phyloP scores from a whole-genome alignment of 1,140 invertebrate genomes.

The Saccostrea echinata region DNA sequence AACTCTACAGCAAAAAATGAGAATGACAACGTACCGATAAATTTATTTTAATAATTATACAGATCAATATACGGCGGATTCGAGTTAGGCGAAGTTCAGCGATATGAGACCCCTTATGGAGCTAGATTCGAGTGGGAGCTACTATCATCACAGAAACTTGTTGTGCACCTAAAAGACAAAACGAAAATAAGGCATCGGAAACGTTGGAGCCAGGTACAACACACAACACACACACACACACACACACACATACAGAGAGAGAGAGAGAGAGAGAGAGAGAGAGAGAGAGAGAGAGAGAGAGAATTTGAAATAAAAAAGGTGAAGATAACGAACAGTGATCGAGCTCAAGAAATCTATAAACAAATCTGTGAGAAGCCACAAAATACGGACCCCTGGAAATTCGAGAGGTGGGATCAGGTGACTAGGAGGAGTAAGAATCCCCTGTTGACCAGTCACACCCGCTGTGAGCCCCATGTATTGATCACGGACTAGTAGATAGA shows the following conservation, averaged over 20 bases:
- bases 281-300: neutral
- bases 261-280: neutral
- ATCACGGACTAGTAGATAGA: no score
- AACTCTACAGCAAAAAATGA: no score
- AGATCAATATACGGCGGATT: neutral
- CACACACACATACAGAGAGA: neutral
- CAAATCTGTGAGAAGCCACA: no score
- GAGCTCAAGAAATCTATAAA: no score
- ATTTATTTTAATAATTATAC: neutral
- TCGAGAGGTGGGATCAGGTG: no score
- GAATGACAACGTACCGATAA: neutral
- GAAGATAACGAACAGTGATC: no score
- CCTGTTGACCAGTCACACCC: no score
- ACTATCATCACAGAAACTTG: conserved; percentile 86
- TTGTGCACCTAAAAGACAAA: conserved; percentile 98
- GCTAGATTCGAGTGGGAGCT: neutral
- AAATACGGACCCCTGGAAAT: no score
- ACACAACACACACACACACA: neutral
- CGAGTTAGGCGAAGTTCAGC: no score
- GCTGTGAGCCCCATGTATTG: no score
- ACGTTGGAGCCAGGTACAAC: conserved; percentile 80
- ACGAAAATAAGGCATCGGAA: conserved; percentile 95
- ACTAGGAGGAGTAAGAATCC: no score
- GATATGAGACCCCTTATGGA: conserved; percentile 2
- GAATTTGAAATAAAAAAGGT: no score